Base-by-base conservation (phyloP, 1,140 invertebrate genomes). In the Bombus waltoni region DNA sequence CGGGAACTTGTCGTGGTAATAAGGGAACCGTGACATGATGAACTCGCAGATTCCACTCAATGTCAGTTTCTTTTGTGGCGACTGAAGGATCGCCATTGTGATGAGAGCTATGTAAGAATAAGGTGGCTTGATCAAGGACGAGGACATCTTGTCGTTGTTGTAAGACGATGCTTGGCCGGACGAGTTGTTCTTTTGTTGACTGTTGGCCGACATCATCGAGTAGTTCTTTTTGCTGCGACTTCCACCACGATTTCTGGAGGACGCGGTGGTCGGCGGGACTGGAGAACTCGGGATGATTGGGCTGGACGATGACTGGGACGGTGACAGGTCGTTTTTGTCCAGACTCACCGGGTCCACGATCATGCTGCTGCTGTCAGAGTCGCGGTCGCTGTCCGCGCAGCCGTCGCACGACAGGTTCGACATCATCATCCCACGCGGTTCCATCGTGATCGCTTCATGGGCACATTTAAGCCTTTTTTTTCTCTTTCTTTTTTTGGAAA, bases 101-200 rank as follows among this genome's bases (percentile, higher is more conserved):
- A 99, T 99, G 1, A 99, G 96, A 1, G 99, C 99, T 87, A 99
- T 99, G 95, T 99, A 99, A 0, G 98, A 99, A 94, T 99, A 99
- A 0, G 99, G 98, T 4, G 99, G 99, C 93, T 99, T 99, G 25
- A 98, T 98, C 47, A 97, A 86, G 0, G 95, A 95, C 25, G 95
- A 94, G n/a, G 94, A 93, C 40, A 95, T 88, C 47, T 95, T 95
- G 44, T 94, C 94, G 75, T 85, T 80, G 59, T 59, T 28, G 91
- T 93, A 94, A 32, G 91, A 80, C 4, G 82, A 78, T 2, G 88
- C 32, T 44, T 90, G 89, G 5, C 80, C 44, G 15, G 82, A 42
- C 35, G 75, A 10, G 75, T 78, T 32, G 70, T 81, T 86, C 85
- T 89, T 88, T 59, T 93, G 87, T 73, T 93, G 79, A 10, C 73